A percentile compares a stretch with the other conserved stretches of the same genome.
These are phyloP conservation scores for Protula sp. DNA, from an alignment of 2,888 invertebrate species.

Conservation along the genomic window DNA sequence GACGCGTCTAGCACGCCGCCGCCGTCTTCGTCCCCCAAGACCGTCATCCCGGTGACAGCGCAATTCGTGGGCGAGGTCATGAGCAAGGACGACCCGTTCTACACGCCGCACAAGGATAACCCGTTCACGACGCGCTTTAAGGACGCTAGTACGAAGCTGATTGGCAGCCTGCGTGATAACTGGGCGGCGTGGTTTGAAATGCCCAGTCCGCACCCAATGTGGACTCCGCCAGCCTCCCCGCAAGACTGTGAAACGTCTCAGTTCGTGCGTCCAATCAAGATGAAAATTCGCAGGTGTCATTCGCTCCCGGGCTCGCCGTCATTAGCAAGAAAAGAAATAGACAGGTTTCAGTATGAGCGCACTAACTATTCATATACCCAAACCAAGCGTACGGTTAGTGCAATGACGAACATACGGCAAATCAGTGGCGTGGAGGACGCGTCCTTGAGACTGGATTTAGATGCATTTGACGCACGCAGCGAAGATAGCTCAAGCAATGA, in stretches of 20 bases:
- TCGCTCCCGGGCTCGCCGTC: slow-evolving; percentile 47
- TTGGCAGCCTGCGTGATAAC: slow-evolving; percentile 28
- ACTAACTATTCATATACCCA: background rate
- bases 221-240: slow-evolving; percentile 40
- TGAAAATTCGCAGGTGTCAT: slow-evolving; percentile 30
- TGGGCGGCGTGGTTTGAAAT: slow-evolving; percentile 60
- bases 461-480: slow-evolving; percentile 13
- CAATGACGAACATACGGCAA: background rate
- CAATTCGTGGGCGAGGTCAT: slow-evolving; percentile 75
- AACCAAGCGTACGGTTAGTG: slow-evolving; percentile 8
- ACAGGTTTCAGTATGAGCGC: background rate
- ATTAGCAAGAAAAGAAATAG: slow-evolving; percentile 28
- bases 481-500: slow-evolving; percentile 22
- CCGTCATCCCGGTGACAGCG: slow-evolving; percentile 61
- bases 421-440: slow-evolving; percentile 5
- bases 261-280: slow-evolving; percentile 2
- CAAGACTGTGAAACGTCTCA: background rate
- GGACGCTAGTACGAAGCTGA: slow-evolving; percentile 37
- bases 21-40: background rate
- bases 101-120: slow-evolving; percentile 48
- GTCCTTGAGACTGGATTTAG: background rate
- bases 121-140: slow-evolving; percentile 35
- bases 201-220: slow-evolving; percentile 61
- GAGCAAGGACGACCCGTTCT: slow-evolving; percentile 59
- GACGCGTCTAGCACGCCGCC: background rate